A percentile compares a stretch with the other conserved stretches of the same genome.
Evolutionary conservation across 2,113 vertebrate genomes (phyloP).

Genomic region (Mormoops blainvillei): DNA sequence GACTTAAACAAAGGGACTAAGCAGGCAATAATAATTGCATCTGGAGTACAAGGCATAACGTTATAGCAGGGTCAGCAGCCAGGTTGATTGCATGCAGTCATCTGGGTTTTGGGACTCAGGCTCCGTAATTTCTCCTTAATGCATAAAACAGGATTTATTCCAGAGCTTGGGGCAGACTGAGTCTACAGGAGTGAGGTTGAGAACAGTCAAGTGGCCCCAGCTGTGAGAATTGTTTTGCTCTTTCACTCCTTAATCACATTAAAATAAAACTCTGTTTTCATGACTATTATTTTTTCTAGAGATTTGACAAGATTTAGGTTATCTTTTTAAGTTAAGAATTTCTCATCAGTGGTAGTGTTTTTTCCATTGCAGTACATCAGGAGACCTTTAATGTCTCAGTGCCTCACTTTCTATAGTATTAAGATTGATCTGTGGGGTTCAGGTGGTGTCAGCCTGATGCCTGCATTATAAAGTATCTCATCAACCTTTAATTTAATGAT

Average conservation of each 20-base stretch:
- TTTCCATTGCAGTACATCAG: not conserved
- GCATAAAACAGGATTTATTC: not conserved
- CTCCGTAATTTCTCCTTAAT: conserved; percentile 11
- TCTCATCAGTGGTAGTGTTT: not conserved
- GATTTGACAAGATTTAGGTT: not conserved
- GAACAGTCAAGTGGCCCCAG: not conserved
- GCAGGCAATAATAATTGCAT: not conserved
- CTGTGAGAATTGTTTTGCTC: not conserved
- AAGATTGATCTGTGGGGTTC: not conserved
- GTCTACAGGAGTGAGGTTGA: not conserved
- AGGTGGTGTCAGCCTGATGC: not conserved
- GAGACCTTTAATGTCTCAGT: not conserved
- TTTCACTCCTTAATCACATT: conserved; percentile 23
- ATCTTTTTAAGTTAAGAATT: not conserved
- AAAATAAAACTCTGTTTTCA: not conserved
- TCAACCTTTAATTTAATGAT: not conserved
- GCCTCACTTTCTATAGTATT: not conserved
- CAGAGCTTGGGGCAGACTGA: not conserved
- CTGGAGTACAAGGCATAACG: not conserved
- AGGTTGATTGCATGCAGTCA: not conserved
- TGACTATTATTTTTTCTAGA: not conserved
- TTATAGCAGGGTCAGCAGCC: not conserved
- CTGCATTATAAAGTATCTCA: not conserved
- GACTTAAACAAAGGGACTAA: not conserved
- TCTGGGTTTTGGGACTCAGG: not conserved